Evolutionary conservation across 2,888 invertebrate genomes (phyloP).

Genomic region (Caenorhabditis angaria): DNA sequence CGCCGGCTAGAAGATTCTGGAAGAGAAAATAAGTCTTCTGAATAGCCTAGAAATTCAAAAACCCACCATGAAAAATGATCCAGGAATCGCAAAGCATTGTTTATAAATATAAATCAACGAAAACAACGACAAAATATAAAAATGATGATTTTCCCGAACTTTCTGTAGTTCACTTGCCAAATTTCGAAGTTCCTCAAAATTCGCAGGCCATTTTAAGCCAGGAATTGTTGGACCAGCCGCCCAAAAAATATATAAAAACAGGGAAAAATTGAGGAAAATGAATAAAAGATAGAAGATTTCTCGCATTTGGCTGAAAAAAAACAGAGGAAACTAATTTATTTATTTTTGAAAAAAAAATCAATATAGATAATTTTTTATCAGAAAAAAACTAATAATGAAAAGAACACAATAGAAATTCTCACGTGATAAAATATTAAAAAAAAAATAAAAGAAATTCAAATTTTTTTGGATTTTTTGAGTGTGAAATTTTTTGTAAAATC

Average conservation of each 20-base stretch:
- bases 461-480: neutral
- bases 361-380: neutral
- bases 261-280: constrained; percentile 13
- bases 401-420: neutral
- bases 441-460: constrained; percentile 10
- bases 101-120: constrained; percentile 76
- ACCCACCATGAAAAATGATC: constrained; percentile 76
- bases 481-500: no score
- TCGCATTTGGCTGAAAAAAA: constrained; percentile 6
- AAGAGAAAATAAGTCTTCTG: constrained; percentile 8
- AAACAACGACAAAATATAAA: constrained; percentile 28
- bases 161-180: no score
- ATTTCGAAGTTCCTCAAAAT: constrained; percentile 27
- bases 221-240: constrained; percentile 20
- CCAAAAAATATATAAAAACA: constrained; percentile 31
- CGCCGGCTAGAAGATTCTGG: constrained; percentile 58
- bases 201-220: constrained; percentile 19
- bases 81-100: constrained; percentile 78
- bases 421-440: neutral
- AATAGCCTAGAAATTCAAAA: neutral
- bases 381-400: neutral
- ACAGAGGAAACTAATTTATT: neutral
- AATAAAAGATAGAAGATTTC: no score
- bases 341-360: constrained; percentile 6
- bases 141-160: constrained; percentile 23